These are phyloP conservation scores for Trochalopteron elliotii DNA, from an alignment of 2,113 vertebrate species.

Conservation along the genomic window DNA sequence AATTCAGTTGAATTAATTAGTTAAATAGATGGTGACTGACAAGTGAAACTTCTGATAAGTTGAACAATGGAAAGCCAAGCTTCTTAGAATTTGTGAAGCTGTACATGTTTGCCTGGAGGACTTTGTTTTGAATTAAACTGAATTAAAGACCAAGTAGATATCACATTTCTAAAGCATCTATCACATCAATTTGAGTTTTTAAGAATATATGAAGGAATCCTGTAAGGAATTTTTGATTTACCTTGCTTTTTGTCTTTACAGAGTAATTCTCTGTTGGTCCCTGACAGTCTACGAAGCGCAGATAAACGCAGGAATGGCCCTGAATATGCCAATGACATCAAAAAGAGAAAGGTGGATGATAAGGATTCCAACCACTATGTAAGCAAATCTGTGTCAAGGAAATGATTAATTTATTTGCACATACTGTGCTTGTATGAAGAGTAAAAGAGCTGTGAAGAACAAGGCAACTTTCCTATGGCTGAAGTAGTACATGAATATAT, in stretches of 20 bases:
- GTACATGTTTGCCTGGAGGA: constrained; percentile 16
- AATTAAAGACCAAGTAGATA: background rate
- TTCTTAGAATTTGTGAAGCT: constrained; percentile 6
- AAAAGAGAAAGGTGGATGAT: constrained; percentile 87
- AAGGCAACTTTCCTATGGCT: background rate
- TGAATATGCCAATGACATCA: constrained; percentile 83
- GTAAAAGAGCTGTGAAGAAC: background rate
- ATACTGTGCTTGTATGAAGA: background rate
- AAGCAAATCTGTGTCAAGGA: constrained; percentile 65
- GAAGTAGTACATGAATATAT: background rate
- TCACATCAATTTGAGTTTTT: constrained; percentile 19
- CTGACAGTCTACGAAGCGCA: constrained; percentile 77
- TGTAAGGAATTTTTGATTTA: constrained; percentile 44
- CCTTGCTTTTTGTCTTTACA: constrained; percentile 67
- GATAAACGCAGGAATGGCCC: constrained; percentile 87
- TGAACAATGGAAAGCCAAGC: background rate
- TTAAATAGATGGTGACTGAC: constrained; percentile 9
- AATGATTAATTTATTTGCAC: constrained; percentile 35
- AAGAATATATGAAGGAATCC: background rate
- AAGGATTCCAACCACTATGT: constrained; percentile 87
- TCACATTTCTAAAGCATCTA: constrained; percentile 1
- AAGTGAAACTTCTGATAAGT: constrained; percentile 1
- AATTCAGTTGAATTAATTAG: constrained; percentile 10
- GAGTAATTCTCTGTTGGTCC: constrained; percentile 84
- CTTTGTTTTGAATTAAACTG: constrained; percentile 11